These are phyloP conservation scores for Acanthoscelides obtectus DNA, from an alignment of 2,888 invertebrate species.

Conservation along the genomic window DNA sequence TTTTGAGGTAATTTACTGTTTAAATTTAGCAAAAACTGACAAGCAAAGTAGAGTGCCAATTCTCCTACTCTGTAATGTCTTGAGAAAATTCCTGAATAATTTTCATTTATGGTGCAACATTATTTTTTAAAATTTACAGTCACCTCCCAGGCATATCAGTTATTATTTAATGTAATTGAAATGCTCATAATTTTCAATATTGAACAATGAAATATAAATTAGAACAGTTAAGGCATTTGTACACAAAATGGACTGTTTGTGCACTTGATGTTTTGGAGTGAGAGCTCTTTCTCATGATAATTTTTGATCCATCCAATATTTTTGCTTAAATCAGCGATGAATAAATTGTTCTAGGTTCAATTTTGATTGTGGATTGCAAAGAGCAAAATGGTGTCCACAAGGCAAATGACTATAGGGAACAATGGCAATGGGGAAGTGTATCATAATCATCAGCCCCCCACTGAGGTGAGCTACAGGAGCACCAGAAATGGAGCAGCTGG, in stretches of 20 bases:
- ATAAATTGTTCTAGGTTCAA: not conserved
- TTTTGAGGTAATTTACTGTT: not conserved
- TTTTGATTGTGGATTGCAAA: not conserved
- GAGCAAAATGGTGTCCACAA: slow-evolving; percentile 52
- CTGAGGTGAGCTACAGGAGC: slow-evolving; percentile 36
- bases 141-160: not conserved
- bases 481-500: slow-evolving; percentile 35
- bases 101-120: not conserved
- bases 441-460: slow-evolving; percentile 17
- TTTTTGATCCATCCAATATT: not conserved
- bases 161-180: not conserved
- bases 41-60: not conserved
- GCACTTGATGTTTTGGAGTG: not conserved
- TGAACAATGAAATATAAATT: not conserved
- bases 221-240: not conserved
- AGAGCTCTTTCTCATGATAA: not conserved
- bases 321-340: not conserved
- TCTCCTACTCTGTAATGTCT: not conserved
- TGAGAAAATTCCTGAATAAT: not conserved
- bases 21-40: not conserved
- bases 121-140: not conserved
- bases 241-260: not conserved
- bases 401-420: slow-evolving; percentile 52
- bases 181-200: not conserved
- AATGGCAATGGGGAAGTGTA: slow-evolving; percentile 41